Conservation (phyloP, 2,888 invertebrate genomes). For the Ischnura elegans region DNA sequence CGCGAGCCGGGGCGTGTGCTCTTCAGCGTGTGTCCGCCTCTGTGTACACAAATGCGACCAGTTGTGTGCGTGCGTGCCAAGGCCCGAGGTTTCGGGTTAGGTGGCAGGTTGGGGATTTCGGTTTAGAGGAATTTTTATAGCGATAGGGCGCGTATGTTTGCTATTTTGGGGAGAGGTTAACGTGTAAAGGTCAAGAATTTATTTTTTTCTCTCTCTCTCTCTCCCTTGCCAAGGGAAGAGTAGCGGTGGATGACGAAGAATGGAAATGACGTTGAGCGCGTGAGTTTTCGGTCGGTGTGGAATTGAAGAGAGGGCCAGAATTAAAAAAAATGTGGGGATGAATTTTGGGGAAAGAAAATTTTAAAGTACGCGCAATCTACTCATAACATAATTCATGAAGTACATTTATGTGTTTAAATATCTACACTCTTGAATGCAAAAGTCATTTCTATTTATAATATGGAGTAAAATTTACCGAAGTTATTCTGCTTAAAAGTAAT, state of each 20-base stretch:
- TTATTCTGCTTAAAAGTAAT: too few relatives aligned
- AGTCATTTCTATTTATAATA: too few relatives aligned
- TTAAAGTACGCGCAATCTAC: too few relatives aligned
- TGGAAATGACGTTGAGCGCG: neutral
- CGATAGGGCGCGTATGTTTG: constrained; percentile 48
- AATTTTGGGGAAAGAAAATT: too few relatives aligned
- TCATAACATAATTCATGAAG: too few relatives aligned
- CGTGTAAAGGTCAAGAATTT: constrained; percentile 48
- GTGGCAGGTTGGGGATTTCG: neutral
- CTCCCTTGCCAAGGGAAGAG: neutral
- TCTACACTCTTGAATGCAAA: too few relatives aligned
- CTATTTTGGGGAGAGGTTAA: constrained; percentile 45
- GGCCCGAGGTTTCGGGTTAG: constrained; percentile 8
- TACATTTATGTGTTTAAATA: too few relatives aligned
- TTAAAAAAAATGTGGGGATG: neutral
- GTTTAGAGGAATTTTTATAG: constrained; percentile 37
- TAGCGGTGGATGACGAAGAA: neutral
- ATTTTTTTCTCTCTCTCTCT: too few relatives aligned
- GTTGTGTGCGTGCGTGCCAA: neutral
- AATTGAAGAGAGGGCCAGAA: neutral
- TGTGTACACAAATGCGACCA: neutral
- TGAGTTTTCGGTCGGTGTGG: neutral
- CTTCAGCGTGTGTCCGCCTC: constrained; percentile 7
- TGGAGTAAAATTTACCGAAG: too few relatives aligned
- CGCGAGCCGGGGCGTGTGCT: constrained; percentile 28